Evolutionary conservation across 2,113 vertebrate genomes (phyloP).

Genomic region (Ptilorrhoa leucosticta): DNA sequence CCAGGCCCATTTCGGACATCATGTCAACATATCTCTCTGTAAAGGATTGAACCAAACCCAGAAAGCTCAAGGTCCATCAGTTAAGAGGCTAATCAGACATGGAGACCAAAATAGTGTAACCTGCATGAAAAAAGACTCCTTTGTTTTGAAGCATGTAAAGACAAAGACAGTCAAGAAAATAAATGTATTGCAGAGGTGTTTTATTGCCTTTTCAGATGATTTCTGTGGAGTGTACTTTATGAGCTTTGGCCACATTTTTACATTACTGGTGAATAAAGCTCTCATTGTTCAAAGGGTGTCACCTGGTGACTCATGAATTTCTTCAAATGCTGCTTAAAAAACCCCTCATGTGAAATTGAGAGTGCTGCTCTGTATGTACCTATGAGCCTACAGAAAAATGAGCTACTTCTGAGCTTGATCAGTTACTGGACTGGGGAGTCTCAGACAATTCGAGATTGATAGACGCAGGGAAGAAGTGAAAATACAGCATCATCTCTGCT

Average conservation of each 20-base stretch:
- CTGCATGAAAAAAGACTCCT: background rate
- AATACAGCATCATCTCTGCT: slow-evolving; percentile 21
- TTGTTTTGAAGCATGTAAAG: background rate
- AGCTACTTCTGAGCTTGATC: background rate
- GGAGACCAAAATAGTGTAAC: background rate
- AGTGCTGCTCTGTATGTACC: background rate
- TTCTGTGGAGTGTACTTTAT: slow-evolving; percentile 18
- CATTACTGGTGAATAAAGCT: background rate
- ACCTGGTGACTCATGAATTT: slow-evolving; percentile 41
- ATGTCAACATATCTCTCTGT: background rate
- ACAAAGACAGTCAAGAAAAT: background rate
- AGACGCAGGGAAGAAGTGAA: slow-evolving; percentile 17
- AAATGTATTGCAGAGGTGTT: background rate
- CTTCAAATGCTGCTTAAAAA: slow-evolving; percentile 24
- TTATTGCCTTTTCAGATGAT: slow-evolving; percentile 25
- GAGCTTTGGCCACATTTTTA: background rate
- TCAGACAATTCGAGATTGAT: slow-evolving; percentile 27
- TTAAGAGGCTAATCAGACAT: background rate
- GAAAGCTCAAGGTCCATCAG: background rate
- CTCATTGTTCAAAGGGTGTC: slow-evolving; percentile 33
- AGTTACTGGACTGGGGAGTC: background rate
- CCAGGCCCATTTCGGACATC: background rate
- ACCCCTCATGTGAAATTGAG: background rate
- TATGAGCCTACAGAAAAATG: background rate
- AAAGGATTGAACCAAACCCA: background rate